Base-by-base conservation (phyloP, 2,797 vertebrate genomes). In the Rallus crepitans region DNA sequence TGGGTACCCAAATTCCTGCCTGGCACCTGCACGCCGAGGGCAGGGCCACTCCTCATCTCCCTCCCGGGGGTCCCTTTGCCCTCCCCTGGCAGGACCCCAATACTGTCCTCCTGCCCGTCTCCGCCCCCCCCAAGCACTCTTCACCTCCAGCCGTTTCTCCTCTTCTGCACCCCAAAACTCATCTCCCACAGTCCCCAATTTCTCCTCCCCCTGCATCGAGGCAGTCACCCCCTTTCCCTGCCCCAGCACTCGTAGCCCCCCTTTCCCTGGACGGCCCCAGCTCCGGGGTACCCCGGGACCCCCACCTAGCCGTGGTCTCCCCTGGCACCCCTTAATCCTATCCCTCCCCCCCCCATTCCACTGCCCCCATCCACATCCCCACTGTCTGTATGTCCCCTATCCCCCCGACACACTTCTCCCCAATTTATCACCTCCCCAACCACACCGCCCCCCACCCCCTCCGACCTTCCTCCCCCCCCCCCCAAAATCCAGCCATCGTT, bases 61-160 rank as follows among this genome's bases (percentile, higher is more conserved):
- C 50, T 28, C 17, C 33, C 15, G 19, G 70, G 52, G 53, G 39
- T 42, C 35, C 45, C 42, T 52, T 21, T 25, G n/a, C 64, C 27
- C 9, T 11, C 27, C 39, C 11, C 8, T 6, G n/a, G 52, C 79
- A 39, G 30, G 56, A 40, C 93, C 19, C 19, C 75, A 39, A 27
- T 7, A 7, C 47, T 11, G 42, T 63, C 97, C 97, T 96, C 94
- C 98, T 97, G 97, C 96, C 97, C 89, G 23, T 40, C 40, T 40
- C 48, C 12, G 11, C 57, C 6, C 24, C 40, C 64, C 31, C 33
- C 35, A 24, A 3, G 8, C 21, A 19, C 33, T 19, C 9, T 12
- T 33, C 89, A 53, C 3, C 40, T 33, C 78, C 89, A 31, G 31
- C 55, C 15, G 27, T 31, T 28, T 15, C 27, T 42, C 39, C 15